Conservation (phyloP, 2,797 vertebrate genomes). For the Stomatorhinus walkeri region DNA sequence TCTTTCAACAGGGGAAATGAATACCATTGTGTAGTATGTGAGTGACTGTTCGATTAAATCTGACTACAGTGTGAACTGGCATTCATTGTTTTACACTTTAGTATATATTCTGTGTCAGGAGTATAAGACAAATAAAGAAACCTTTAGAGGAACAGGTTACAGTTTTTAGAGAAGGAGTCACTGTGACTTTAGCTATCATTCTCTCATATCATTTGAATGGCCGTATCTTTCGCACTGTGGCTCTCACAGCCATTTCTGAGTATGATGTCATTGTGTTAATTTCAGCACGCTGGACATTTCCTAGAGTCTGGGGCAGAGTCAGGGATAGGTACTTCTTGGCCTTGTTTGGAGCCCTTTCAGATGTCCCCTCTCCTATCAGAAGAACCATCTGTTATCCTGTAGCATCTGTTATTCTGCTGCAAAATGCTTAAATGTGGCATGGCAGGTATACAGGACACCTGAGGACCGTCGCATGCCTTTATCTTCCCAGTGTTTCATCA, state of each 20-base stretch:
- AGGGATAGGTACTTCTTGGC: neutral
- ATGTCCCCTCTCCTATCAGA: neutral
- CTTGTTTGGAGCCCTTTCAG: neutral
- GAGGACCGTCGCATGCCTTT: neutral
- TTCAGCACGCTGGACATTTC: conserved; percentile 11
- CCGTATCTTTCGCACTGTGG: neutral
- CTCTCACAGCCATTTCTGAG: neutral
- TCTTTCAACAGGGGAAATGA: neutral
- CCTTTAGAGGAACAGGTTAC: neutral
- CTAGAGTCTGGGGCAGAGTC: neutral
- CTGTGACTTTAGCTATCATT: neutral
- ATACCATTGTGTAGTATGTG: neutral
- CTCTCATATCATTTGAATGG: neutral
- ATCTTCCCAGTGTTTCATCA: neutral
- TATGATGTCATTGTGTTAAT: neutral
- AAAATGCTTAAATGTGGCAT: neutral
- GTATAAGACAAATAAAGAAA: neutral
- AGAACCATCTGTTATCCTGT: neutral
- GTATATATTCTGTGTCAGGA: neutral
- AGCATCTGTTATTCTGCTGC: neutral
- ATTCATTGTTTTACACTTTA: neutral
- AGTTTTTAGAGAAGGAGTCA: neutral
- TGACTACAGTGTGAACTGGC: neutral
- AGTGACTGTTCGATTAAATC: neutral
- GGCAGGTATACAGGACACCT: neutral